Percentiles rank a stretch among this genome's conserved stretches.
Evolutionary conservation across 2,888 invertebrate genomes (phyloP).

Genomic region (Julus scandinavius): DNA sequence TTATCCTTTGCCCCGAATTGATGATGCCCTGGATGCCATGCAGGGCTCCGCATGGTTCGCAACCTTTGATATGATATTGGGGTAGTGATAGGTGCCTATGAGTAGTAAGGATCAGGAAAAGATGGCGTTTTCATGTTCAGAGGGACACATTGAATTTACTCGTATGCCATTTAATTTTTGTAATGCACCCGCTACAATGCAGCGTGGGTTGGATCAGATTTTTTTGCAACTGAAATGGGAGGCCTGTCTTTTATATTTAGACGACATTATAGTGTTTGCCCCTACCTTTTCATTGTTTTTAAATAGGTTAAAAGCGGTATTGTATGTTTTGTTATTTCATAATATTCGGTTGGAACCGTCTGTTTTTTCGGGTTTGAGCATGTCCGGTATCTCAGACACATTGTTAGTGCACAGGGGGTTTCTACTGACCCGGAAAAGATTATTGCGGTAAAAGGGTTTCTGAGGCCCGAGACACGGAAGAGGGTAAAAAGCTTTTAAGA

Average conservation of each 20-base stretch:
- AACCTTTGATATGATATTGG: no score
- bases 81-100: no score
- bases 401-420: not conserved
- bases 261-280: not conserved
- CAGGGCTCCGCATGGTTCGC: no score
- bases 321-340: no score
- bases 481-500: not conserved
- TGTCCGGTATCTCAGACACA: not conserved
- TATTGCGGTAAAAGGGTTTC: not conserved
- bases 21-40: no score
- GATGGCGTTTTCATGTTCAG: not conserved
- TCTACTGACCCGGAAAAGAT: not conserved
- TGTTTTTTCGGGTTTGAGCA: not conserved
- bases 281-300: no score
- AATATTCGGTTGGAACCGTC: no score
- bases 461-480: not conserved
- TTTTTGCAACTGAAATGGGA: not conserved
- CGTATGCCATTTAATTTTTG: no score
- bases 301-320: no score
- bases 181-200: no score
- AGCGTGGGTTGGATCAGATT: not conserved
- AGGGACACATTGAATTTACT: not conserved
- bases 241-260: not conserved
- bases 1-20: no score
- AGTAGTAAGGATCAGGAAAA: no score